Evolutionary conservation across 1,140 invertebrate species (phyloP), one percentile per base, ranked within the genome.

Genomic region (Arctopsyche grandis): DNA sequence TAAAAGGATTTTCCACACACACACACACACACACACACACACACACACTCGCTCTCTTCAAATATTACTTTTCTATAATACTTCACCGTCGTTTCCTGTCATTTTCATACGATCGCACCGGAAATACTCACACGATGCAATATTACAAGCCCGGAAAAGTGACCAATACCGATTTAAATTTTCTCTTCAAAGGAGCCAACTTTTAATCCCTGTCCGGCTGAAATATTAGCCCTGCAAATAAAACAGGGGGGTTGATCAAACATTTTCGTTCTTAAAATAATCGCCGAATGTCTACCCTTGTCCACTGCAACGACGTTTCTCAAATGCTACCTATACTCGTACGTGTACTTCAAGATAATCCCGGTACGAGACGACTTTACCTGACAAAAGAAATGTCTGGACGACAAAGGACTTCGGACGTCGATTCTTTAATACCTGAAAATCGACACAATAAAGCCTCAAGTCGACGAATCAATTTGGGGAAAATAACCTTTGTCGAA

Each of bases 361-460:
- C 44, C 71, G 22, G 10, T 74, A 9, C 12, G 16, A 43, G 58
- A 56, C 48, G 74, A 76, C 58, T 76, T 63, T 63, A 63, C 73
- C 66, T 75, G 74, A 81, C 80, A 81, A 81, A 79, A 71, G 76
- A 81, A 78, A 74, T 75, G 80, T 78, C 80, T 21, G 26, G 46
- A 79, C 38, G 52, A 81, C 80, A 81, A 81, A 81, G 70, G 80
- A 79, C 74, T 22, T 38, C 63, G 63, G 63, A 75, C 80, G 74
- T 21, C 73, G 56, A 66, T 79, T 43, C 74, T 76, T 71, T 79
- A 76, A 79, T 75, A 77, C 66, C 29, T 9, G 19, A 14, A 52
- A n/a, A 46, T 52, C 48, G 71, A 58, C 9, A 48, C 7, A 24
- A 58, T 9, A 46, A 71, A 44, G 29, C 16, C 69, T 38, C 38